These are phyloP conservation scores for Drosophila nannoptera DNA, from an alignment of 1,140 invertebrate genomes.

Conservation along the genomic window DNA sequence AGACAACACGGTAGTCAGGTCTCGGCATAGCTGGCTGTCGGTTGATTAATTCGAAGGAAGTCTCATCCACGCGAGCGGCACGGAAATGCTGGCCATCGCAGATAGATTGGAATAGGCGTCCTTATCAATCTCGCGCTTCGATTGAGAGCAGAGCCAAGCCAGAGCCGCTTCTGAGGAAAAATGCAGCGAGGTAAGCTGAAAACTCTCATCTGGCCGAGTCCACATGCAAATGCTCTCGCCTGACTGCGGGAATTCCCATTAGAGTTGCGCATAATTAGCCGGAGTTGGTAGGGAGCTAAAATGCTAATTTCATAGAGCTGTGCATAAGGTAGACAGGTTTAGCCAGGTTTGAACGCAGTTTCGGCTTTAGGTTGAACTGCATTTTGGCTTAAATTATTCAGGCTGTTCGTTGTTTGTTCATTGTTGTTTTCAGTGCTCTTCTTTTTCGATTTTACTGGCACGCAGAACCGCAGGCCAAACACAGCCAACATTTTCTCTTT, in stretches of 20 bases:
- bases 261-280: not conserved
- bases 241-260: no score
- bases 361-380: not conserved
- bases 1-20: no score
- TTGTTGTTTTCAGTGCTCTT: slow-evolving; percentile 35
- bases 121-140: slow-evolving; percentile 46
- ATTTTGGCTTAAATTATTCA: slow-evolving; percentile 14
- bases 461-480: slow-evolving; percentile 53
- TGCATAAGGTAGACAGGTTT: no score
- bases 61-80: no score
- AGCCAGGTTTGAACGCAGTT: slow-evolving; percentile 4
- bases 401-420: not conserved
- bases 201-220: not conserved
- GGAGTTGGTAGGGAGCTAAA: no score
- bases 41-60: no score
- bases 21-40: no score
- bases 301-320: no score
- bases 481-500: slow-evolving; percentile 38
- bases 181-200: slow-evolving; percentile 70
- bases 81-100: no score
- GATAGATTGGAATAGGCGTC: no score
- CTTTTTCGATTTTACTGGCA: slow-evolving; percentile 53
- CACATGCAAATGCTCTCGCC: no score
- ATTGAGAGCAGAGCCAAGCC: slow-evolving; percentile 54
- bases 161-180: slow-evolving; percentile 37